Conservation (phyloP, 2,797 vertebrate genomes). For the Tangara arthus region DNA sequence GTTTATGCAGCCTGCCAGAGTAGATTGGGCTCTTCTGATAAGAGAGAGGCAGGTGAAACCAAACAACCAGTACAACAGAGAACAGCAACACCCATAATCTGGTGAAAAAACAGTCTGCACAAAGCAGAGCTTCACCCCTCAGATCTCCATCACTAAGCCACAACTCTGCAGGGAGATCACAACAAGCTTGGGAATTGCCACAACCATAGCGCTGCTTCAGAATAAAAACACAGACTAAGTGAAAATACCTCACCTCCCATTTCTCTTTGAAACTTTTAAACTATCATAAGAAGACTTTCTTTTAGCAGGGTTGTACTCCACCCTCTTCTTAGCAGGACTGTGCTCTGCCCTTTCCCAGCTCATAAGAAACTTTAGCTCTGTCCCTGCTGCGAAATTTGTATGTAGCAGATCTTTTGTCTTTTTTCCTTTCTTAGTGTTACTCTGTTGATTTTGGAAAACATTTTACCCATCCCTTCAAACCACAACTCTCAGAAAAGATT, state of each 20-base stretch:
- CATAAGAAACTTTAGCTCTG: not conserved
- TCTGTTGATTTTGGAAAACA: not conserved
- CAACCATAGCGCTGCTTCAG: not conserved
- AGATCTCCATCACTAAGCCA: not conserved
- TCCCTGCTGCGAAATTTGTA: not conserved
- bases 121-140: not conserved
- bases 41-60: not conserved
- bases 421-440: not conserved
- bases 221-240: not conserved
- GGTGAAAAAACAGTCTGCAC: not conserved
- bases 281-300: not conserved
- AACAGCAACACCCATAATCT: not conserved
- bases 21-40: not conserved
- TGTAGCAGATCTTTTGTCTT: not conserved
- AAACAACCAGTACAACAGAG: not conserved
- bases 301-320: not conserved
- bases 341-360: not conserved
- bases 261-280: not conserved
- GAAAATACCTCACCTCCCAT: not conserved
- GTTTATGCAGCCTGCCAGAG: not conserved
- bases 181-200: not conserved
- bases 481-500: not conserved
- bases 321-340: not conserved
- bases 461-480: not conserved
- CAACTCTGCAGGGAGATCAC: not conserved